phyloP scores from a whole-genome alignment of 2,113 vertebrate genomes.

The Hyla sarda region DNA sequence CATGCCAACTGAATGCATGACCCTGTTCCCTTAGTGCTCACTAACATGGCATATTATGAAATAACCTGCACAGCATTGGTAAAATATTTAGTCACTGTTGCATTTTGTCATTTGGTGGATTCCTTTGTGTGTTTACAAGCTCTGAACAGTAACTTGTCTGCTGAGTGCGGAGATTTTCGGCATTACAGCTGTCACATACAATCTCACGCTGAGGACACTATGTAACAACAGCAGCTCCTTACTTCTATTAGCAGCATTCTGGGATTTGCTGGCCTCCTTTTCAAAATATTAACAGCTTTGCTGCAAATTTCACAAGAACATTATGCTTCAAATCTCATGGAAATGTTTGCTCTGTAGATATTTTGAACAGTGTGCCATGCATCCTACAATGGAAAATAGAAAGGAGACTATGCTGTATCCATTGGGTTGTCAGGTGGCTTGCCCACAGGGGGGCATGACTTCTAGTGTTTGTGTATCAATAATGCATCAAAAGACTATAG shows the following conservation, averaged over 20 bases:
- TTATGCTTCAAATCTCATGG: background rate
- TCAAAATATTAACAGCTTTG: background rate
- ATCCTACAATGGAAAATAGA: background rate
- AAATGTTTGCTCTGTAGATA: background rate
- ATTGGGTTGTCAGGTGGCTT: too few species aligned
- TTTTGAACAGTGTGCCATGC: background rate
- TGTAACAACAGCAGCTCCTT: conserved; percentile 3
- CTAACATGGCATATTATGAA: background rate
- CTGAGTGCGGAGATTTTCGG: conserved; percentile 6
- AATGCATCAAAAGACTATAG: too few species aligned
- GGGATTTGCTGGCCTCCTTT: conserved; percentile 20
- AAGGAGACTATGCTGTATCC: background rate
- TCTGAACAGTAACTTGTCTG: background rate
- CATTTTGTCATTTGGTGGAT: background rate
- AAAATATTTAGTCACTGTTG: background rate
- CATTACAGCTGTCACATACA: conserved; percentile 11
- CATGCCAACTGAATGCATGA: background rate
- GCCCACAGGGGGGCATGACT: too few species aligned
- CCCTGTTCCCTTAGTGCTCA: too few species aligned
- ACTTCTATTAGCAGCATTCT: background rate
- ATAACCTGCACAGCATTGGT: background rate
- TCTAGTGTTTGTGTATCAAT: too few species aligned
- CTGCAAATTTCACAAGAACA: background rate
- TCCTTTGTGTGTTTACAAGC: background rate
- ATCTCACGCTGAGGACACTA: background rate